phyloP scores from a whole-genome alignment of 2,113 vertebrate species.

The Pan troglodytes region DNA sequence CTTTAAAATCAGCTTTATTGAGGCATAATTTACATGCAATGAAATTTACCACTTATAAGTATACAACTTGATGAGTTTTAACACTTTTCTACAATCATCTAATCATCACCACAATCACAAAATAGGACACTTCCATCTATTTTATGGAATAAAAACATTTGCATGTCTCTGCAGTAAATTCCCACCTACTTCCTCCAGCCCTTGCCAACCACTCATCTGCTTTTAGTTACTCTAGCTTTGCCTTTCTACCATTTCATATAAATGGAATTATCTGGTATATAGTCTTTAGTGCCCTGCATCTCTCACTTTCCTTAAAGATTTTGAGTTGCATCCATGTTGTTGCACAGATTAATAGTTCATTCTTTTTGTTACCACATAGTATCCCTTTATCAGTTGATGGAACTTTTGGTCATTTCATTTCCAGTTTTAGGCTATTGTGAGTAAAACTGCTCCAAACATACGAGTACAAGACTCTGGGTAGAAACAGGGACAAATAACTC shows the following conservation, averaged over 20 bases:
- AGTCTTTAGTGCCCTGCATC: not conserved
- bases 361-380: not conserved
- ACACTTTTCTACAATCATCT: not conserved
- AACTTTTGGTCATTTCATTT: not conserved
- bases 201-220: not conserved
- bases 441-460: not conserved
- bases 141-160: not conserved
- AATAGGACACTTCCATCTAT: not conserved
- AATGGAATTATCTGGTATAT: not conserved
- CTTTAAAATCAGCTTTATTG: not conserved
- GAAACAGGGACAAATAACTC: not conserved
- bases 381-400: not conserved
- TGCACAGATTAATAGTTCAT: not conserved
- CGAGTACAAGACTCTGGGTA: not conserved
- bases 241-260: not conserved
- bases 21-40: not conserved
- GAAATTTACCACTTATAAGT: not conserved
- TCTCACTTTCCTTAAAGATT: not conserved
- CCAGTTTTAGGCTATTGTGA: not conserved
- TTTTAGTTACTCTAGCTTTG: not conserved
- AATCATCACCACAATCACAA: not conserved
- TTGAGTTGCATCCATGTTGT: not conserved
- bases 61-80: not conserved
- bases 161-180: not conserved
- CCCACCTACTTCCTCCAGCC: not conserved